phyloP scores from a whole-genome alignment of 2,888 invertebrate genomes.

The Diploptera punctata region DNA sequence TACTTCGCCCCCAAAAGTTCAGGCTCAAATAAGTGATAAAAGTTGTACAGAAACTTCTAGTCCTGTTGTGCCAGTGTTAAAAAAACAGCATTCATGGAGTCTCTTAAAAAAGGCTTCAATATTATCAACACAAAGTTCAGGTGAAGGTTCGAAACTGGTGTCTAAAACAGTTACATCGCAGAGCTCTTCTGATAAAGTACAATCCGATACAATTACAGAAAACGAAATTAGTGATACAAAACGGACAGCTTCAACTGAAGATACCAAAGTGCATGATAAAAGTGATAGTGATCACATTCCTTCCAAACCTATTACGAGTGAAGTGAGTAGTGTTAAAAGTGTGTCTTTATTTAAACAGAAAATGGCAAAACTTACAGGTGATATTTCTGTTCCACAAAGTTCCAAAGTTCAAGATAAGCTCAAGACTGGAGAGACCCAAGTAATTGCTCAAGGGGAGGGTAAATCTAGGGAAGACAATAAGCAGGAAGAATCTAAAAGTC shows the following conservation, averaged over 20 bases:
- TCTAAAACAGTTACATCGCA: not conserved
- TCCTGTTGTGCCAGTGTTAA: constrained; percentile 48
- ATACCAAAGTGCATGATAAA: not conserved
- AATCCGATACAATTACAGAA: not conserved
- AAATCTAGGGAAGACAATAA: not conserved
- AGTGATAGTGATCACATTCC: not conserved
- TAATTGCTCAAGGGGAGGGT: not conserved
- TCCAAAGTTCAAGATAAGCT: constrained; percentile 2
- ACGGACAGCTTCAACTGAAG: not conserved
- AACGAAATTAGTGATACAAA: too few species aligned
- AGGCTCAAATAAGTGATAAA: constrained; percentile 13
- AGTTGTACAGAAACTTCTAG: constrained; percentile 14
- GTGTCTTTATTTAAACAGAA: constrained; percentile 8
- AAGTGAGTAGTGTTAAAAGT: not conserved
- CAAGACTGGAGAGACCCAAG: not conserved
- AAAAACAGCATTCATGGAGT: constrained; percentile 66
- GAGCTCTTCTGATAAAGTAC: not conserved
- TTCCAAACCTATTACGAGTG: not conserved
- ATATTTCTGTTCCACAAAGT: not conserved
- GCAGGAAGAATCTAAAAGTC: not conserved
- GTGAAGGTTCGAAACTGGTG: not conserved
- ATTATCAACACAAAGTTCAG: constrained; percentile 14
- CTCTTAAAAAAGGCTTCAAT: constrained; percentile 75
- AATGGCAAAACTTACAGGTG: not conserved
- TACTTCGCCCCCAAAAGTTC: constrained; percentile 1